Evolutionary conservation across 1,140 invertebrate genomes (phyloP).

Genomic region (Drosophila yakuba): DNA sequence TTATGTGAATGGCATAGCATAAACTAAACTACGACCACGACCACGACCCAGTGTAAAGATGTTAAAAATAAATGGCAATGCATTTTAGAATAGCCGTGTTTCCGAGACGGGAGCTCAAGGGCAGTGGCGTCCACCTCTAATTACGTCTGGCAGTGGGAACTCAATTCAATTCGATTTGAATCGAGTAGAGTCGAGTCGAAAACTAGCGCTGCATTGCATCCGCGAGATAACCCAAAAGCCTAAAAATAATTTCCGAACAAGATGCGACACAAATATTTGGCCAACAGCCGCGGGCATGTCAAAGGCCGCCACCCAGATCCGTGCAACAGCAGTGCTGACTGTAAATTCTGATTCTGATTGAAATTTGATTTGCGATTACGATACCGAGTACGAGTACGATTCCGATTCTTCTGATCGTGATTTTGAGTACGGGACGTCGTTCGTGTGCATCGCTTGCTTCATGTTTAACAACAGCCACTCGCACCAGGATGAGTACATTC

Average conservation of each 20-base stretch:
- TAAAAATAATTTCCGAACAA: constrained; percentile 81
- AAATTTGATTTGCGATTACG: constrained; percentile 11
- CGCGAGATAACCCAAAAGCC: constrained; percentile 50
- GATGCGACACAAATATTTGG: constrained; percentile 78
- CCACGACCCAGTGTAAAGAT: constrained; percentile 29
- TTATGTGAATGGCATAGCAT: not conserved
- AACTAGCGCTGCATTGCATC: constrained; percentile 4
- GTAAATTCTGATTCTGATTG: constrained; percentile 19
- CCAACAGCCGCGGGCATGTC: constrained; percentile 77
- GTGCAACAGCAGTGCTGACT: constrained; percentile 29
- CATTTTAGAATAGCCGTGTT: constrained; percentile 61
- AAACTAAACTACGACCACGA: not conserved
- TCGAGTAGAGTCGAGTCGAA: constrained; percentile 20
- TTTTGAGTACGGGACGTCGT: constrained; percentile 38
- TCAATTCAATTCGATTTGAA: not conserved
- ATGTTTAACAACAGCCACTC: constrained; percentile 77
- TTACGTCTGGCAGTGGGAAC: constrained; percentile 65
- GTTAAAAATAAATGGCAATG: constrained; percentile 68
- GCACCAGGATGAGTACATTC: constrained; percentile 82
- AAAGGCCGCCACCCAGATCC: constrained; percentile 69
- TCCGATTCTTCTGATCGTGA: constrained; percentile 9
- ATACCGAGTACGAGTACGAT: not conserved
- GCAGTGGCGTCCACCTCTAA: constrained; percentile 63
- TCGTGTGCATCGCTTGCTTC: constrained; percentile 64
- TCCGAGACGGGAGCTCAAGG: constrained; percentile 61